Conservation (phyloP, 2,113 vertebrate species). For the Dromas ardeola region DNA sequence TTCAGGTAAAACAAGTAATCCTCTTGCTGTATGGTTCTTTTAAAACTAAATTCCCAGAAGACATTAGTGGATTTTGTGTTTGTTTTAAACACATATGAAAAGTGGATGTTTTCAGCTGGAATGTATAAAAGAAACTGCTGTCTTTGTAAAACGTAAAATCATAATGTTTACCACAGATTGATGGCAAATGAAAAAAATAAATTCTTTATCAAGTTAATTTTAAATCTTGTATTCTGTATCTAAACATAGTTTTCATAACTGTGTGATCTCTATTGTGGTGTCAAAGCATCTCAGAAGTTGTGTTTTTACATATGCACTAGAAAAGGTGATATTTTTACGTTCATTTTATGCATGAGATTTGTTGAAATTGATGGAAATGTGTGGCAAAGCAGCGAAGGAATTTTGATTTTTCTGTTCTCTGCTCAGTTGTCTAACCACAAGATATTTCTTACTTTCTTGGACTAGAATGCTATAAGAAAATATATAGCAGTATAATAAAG, state of each 20-base stretch:
- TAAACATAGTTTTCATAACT: neutral
- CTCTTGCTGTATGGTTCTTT: neutral
- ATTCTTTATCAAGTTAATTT: neutral
- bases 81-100: neutral
- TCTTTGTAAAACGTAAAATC: neutral
- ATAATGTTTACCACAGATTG: neutral
- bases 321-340: neutral
- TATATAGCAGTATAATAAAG: neutral
- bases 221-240: neutral
- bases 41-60: neutral
- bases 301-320: neutral
- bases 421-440: neutral
- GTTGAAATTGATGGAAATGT: neutral
- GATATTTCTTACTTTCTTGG: neutral
- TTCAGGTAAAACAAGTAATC: constrained; percentile 74
- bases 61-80: neutral
- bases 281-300: neutral
- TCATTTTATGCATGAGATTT: neutral
- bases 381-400: neutral
- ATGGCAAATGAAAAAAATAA: neutral
- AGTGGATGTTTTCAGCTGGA: neutral
- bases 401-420: neutral
- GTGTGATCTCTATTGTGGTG: neutral
- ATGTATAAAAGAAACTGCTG: neutral
- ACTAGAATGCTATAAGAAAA: neutral